These are phyloP conservation scores for Coptotermes formosanus DNA, from an alignment of 1,140 invertebrate species.

Conservation along the genomic window DNA sequence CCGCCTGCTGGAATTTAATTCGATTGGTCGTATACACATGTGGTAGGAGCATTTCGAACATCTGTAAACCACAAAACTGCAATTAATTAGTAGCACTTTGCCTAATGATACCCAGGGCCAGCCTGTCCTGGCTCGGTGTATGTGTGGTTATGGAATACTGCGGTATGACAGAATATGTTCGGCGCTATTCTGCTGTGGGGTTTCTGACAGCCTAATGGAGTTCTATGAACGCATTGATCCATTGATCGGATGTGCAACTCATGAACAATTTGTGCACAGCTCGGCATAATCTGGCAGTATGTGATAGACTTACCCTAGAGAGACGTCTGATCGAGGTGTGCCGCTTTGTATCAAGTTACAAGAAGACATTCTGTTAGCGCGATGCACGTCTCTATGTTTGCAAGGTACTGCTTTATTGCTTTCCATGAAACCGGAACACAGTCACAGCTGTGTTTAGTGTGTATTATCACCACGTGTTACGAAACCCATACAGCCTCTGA, in stretches of 20 bases:
- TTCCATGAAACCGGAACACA: too few species aligned
- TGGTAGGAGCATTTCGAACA: not conserved
- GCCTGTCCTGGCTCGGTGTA: not conserved
- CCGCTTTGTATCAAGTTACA: not conserved
- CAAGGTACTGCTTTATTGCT: too few species aligned
- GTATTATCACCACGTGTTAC: too few species aligned
- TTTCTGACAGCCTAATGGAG: not conserved
- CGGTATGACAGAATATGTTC: not conserved
- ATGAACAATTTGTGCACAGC: not conserved
- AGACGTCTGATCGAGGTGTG: not conserved
- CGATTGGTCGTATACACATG: not conserved
- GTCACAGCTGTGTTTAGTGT: too few species aligned
- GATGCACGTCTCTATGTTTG: not conserved
- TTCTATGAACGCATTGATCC: not conserved
- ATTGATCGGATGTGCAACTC: not conserved
- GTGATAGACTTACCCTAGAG: not conserved
- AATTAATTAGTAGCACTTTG: not conserved
- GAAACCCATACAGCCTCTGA: too few species aligned
- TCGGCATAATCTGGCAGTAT: not conserved
- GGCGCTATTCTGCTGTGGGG: too few species aligned
- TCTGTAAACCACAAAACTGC: not conserved
- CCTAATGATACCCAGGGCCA: not conserved
- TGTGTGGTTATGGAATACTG: too few species aligned
- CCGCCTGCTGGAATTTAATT: not conserved
- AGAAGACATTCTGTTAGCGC: not conserved